Percentiles rank a stretch among this genome's conserved stretches.
Conservation (phyloP, 2,888 invertebrate genomes). For the Aleiodes alternator region DNA sequence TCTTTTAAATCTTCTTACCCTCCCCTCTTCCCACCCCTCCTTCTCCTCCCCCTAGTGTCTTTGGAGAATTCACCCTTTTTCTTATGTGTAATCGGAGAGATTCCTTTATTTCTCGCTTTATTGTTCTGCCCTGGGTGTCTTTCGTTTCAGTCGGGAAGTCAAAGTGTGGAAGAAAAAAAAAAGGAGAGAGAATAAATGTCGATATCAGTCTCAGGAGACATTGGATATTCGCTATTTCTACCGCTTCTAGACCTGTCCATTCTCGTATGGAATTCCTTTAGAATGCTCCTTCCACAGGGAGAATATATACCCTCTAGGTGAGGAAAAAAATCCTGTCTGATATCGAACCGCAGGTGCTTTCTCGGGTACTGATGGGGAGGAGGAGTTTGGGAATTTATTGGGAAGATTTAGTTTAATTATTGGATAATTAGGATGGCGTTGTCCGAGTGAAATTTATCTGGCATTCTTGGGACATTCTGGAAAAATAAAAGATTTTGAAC, state of each 20-base stretch:
- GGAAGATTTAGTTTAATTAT: no score
- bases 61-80: constrained; percentile 17
- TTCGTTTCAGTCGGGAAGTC: constrained; percentile 23
- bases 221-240: constrained; percentile 46
- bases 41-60: constrained; percentile 5
- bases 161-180: constrained; percentile 20
- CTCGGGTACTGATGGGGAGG: no score
- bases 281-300: neutral
- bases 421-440: neutral
- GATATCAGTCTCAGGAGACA: constrained; percentile 50
- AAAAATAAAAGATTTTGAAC: no score
- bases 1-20: neutral
- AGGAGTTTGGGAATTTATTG: no score
- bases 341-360: constrained; percentile 24
- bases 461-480: no score
- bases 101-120: constrained; percentile 25
- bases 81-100: constrained; percentile 27
- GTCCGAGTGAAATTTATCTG: neutral
- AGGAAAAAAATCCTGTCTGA: neutral
- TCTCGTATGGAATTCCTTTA: constrained; percentile 17
- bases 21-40: no score
- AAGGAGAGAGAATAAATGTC: constrained; percentile 40
- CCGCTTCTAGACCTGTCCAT: constrained; percentile 5
- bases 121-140: constrained; percentile 9
- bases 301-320: neutral